Evolutionary conservation across 2,888 invertebrate genomes (phyloP).

Genomic region (Scaeva pyrastri): DNA sequence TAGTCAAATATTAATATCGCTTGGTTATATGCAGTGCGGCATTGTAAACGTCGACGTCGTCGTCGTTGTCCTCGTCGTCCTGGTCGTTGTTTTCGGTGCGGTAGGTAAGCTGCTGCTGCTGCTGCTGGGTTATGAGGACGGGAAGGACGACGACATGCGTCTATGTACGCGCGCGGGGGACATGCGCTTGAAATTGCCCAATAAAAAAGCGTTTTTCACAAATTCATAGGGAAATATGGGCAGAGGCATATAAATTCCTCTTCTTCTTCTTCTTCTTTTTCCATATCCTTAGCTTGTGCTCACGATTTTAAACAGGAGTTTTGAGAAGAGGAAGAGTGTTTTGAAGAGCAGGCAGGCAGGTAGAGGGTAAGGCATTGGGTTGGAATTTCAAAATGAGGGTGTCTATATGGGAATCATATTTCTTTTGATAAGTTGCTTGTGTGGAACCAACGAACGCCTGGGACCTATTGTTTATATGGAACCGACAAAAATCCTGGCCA

Average conservation of each 20-base stretch:
- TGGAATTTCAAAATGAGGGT: slow-evolving; percentile 54
- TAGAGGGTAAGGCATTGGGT: slow-evolving; percentile 2
- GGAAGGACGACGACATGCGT: slow-evolving; percentile 74
- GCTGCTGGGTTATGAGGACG: slow-evolving; percentile 13
- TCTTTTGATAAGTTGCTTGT: slow-evolving; percentile 57
- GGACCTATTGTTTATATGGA: slow-evolving; percentile 69
- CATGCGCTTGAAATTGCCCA: slow-evolving; percentile 80
- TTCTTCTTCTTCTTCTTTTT: slow-evolving; percentile 72
- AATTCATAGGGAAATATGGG: slow-evolving; percentile 79
- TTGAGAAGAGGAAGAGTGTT: not conserved
- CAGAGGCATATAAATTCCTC: slow-evolving; percentile 78
- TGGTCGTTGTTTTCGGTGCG: not conserved
- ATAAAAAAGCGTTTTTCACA: slow-evolving; percentile 80
- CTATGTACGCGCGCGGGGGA: slow-evolving; percentile 77
- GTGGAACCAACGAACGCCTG: slow-evolving; percentile 60
- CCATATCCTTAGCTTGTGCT: slow-evolving; percentile 77
- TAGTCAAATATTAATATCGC: slow-evolving; percentile 75
- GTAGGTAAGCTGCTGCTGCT: not conserved
- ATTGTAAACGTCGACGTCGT: slow-evolving; percentile 47
- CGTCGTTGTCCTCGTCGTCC: not conserved
- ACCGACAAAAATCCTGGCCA: slow-evolving; percentile 14
- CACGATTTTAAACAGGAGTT: slow-evolving; percentile 68
- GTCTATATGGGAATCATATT: slow-evolving; percentile 65
- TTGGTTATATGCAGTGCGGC: slow-evolving; percentile 73
- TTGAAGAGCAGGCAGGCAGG: not conserved